These are phyloP conservation scores for Drosophila picticornis DNA, from an alignment of 2,888 invertebrate species.

Conservation along the genomic window DNA sequence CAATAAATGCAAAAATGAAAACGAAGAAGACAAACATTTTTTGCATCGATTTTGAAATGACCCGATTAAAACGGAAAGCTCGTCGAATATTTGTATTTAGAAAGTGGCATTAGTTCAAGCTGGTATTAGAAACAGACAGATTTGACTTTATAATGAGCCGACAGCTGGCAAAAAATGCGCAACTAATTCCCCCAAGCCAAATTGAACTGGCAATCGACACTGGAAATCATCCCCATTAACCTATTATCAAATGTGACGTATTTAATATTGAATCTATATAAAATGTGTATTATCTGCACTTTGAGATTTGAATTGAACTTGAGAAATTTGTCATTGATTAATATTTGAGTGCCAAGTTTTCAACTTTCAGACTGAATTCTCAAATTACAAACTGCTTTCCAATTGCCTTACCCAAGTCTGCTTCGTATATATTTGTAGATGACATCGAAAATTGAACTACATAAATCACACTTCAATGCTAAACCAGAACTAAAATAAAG, in stretches of 20 bases:
- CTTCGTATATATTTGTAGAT: too few relatives aligned
- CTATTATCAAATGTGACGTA: neutral
- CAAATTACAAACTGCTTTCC: neutral
- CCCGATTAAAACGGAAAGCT: constrained; percentile 24
- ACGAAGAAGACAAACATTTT: neutral
- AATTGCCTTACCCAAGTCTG: neutral
- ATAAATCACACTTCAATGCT: neutral
- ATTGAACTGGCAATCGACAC: neutral
- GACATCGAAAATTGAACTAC: neutral
- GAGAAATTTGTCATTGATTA: neutral
- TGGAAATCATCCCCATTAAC: neutral
- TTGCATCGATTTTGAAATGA: constrained; percentile 12
- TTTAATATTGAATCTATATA: neutral
- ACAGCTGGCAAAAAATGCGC: constrained; percentile 3
- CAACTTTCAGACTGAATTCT: neutral
- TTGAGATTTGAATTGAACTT: neutral
- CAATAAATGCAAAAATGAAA: neutral
- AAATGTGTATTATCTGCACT: neutral
- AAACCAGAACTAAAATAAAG: neutral
- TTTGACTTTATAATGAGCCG: constrained; percentile 32
- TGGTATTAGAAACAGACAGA: constrained; percentile 26
- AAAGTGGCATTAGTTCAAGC: constrained; percentile 38
- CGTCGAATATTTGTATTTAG: constrained; percentile 24
- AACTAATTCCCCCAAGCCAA: constrained; percentile 2
- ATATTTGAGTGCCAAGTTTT: neutral